phyloP scores from a whole-genome alignment of 2,113 vertebrate species.

The Phainopepla nitens region DNA sequence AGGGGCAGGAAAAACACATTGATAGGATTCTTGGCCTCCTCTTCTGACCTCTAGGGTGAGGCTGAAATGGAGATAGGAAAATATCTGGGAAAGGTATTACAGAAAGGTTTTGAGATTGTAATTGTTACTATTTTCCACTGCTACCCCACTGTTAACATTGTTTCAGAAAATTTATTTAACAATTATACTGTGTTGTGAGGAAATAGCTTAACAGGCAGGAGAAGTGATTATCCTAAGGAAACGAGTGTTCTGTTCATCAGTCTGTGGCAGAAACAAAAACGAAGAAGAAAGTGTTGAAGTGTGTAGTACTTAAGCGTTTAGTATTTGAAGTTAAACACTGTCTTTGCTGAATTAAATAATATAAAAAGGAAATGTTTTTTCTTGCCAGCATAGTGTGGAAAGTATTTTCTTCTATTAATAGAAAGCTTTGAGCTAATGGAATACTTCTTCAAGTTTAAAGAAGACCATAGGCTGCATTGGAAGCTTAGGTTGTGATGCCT shows the following conservation, averaged over 20 bases:
- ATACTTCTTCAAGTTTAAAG: not conserved
- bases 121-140: not conserved
- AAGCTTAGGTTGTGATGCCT: not conserved
- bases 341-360: not conserved
- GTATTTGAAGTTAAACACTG: not conserved
- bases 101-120: not conserved
- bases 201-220: not conserved
- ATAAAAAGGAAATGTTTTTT: not conserved
- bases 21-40: not conserved
- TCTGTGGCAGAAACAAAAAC: not conserved
- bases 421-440: slow-evolving; percentile 9
- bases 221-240: not conserved
- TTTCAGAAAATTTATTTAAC: not conserved
- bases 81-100: not conserved
- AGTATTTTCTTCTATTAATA: slow-evolving; percentile 56
- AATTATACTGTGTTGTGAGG: not conserved
- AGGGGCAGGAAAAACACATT: not conserved
- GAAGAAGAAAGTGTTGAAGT: slow-evolving; percentile 3
- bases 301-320: not conserved
- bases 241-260: fast-evolving
- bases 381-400: slow-evolving; percentile 32
- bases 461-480: not conserved
- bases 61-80: not conserved
- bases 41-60: not conserved
- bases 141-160: not conserved